phyloP scores from a whole-genome alignment of 2,888 invertebrate species.

The Aquatica leii region DNA sequence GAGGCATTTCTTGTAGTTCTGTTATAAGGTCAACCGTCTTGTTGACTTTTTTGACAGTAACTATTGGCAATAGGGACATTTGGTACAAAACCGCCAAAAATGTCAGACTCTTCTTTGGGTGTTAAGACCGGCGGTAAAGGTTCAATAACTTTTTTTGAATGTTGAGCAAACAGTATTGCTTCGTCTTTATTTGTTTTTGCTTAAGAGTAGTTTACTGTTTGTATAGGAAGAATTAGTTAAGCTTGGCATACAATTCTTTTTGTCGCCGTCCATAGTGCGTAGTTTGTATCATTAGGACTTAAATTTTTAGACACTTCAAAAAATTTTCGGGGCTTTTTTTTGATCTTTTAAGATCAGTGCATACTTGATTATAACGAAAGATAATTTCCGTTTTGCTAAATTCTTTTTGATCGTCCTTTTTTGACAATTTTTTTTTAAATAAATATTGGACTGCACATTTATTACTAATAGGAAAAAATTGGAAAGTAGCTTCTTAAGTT shows the following conservation, averaged over 20 bases:
- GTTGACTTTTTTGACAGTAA: conserved; percentile 7
- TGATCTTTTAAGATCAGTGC: neutral
- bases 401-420: conserved; percentile 5
- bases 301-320: neutral
- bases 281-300: conserved; percentile 8
- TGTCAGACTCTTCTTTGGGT: neutral
- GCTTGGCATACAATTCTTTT: neutral
- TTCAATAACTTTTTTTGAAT: conserved; percentile 9
- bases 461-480: neutral
- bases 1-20: neutral
- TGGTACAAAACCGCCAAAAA: neutral
- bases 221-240: neutral
- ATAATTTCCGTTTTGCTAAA: conserved; percentile 1
- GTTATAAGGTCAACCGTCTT: neutral
- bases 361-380: conserved; percentile 2
- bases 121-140: neutral
- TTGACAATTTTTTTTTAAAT: conserved; percentile 1
- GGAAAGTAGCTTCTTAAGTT: neutral
- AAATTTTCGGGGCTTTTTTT: conserved; percentile 1
- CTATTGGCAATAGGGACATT: conserved; percentile 1
- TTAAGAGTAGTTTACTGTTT: neutral
- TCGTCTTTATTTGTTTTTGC: conserved; percentile 1
- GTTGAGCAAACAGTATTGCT: conserved; percentile 6
- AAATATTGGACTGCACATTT: neutral
- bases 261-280: conserved; percentile 7